Percentiles rank a stretch among this genome's conserved stretches.
phyloP scores from a whole-genome alignment of 2,888 invertebrate species.

The Scelioninae gen. 1 region DNA sequence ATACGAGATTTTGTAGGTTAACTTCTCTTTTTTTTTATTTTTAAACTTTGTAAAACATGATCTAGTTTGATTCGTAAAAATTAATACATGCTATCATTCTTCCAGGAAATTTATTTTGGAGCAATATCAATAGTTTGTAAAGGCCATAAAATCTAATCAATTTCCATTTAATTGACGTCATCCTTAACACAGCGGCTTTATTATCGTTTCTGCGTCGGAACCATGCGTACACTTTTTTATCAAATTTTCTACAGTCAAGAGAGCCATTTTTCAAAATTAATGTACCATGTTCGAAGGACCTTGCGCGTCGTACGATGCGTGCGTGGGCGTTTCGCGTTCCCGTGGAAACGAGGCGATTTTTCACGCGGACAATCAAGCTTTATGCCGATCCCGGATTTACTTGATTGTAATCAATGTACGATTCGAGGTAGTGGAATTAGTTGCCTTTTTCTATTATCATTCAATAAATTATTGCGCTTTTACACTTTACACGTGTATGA shows the following conservation, averaged over 20 bases:
- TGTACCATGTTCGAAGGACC: constrained; percentile 31
- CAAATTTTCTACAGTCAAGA: constrained; percentile 45
- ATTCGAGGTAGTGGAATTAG: constrained; percentile 19
- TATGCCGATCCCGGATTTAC: constrained; percentile 34
- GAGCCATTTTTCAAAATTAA: constrained; percentile 52
- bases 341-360: constrained; percentile 72
- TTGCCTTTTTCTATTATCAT: constrained; percentile 7
- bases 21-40: too few species aligned
- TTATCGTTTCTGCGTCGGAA: constrained; percentile 15
- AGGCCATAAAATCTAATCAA: constrained; percentile 32
- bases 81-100: neutral
- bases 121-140: neutral
- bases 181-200: constrained; percentile 31
- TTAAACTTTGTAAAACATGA: too few species aligned
- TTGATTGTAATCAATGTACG: constrained; percentile 59
- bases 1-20: too few species aligned
- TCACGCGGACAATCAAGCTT: constrained; percentile 64
- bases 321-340: constrained; percentile 70
- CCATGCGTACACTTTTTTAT: constrained; percentile 34
- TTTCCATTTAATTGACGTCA: constrained; percentile 45
- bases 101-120: neutral
- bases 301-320: constrained; percentile 32
- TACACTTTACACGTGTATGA: neutral
- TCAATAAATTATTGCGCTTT: constrained; percentile 1
- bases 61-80: too few species aligned